These are phyloP conservation scores for Autographa pulchrina DNA, from an alignment of 2,888 invertebrate species.

Conservation along the genomic window DNA sequence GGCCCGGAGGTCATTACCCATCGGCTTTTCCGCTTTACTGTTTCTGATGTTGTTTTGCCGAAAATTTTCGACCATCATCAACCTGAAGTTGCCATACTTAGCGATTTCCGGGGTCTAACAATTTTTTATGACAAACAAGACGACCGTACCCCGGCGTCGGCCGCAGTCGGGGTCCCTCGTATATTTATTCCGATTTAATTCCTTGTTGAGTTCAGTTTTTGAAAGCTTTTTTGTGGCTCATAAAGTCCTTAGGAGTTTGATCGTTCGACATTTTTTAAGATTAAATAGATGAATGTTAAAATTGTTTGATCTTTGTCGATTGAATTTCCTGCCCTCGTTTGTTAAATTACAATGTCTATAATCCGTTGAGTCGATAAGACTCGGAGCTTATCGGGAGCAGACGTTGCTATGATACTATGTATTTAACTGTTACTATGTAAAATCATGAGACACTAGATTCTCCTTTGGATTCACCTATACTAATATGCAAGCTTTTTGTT, in stretches of 20 bases:
- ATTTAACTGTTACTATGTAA: neutral
- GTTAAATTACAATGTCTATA: constrained; percentile 44
- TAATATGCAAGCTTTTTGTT: neutral
- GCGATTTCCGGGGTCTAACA: constrained; percentile 51
- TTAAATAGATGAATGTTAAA: constrained; percentile 43
- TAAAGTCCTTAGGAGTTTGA: constrained; percentile 48
- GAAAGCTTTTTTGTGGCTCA: constrained; percentile 44
- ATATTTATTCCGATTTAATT: constrained; percentile 54
- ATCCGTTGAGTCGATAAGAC: constrained; percentile 39
- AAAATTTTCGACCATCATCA: constrained; percentile 58
- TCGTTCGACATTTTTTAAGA: constrained; percentile 46
- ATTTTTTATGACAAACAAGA: constrained; percentile 52
- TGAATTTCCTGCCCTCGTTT: constrained; percentile 37
- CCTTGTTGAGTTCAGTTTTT: constrained; percentile 33
- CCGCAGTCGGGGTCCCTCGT: constrained; percentile 37
- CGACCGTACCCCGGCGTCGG: constrained; percentile 34
- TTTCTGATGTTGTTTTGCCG: constrained; percentile 56
- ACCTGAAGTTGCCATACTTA: constrained; percentile 51
- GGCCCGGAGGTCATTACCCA: constrained; percentile 65
- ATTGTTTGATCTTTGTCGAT: constrained; percentile 51
- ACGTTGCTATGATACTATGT: neutral
- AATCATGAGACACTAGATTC: neutral
- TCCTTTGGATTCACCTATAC: neutral
- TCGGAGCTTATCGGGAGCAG: constrained; percentile 13
- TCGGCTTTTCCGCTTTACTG: constrained; percentile 61